Percentiles rank a stretch among this genome's conserved stretches.
Evolutionary conservation across 1,140 invertebrate species (phyloP).

Genomic region (Sitodiplosis mosellana): DNA sequence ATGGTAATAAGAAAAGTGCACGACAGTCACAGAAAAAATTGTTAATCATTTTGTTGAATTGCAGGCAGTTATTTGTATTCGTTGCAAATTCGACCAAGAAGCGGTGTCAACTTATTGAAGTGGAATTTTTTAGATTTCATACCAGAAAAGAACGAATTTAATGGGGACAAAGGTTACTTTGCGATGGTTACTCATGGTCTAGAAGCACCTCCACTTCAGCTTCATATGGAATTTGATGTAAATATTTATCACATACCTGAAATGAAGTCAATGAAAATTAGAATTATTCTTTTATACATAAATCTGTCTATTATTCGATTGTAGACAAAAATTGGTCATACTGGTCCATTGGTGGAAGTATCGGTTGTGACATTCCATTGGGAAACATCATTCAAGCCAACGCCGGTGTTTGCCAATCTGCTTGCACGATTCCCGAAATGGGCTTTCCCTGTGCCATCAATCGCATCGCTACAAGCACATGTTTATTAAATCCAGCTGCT

Average conservation of each 20-base stretch:
- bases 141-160: constrained; percentile 8
- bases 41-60: too few species aligned
- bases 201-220: constrained; percentile 9
- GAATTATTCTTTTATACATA: background rate
- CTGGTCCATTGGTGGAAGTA: constrained; percentile 12
- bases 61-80: constrained; percentile 15
- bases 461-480: constrained; percentile 15
- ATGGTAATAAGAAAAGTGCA: constrained; percentile 8
- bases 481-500: constrained; percentile 10
- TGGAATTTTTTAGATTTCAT: constrained; percentile 14
- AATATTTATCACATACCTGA: constrained; percentile 1
- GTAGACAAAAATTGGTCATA: background rate
- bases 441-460: constrained; percentile 15
- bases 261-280: too few species aligned
- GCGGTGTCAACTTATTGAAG: constrained; percentile 9
- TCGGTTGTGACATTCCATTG: constrained; percentile 13
- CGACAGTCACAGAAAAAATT: too few species aligned
- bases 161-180: constrained; percentile 13
- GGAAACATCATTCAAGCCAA: constrained; percentile 12
- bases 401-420: constrained; percentile 14
- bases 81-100: constrained; percentile 15
- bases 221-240: constrained; percentile 14
- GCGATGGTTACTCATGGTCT: constrained; percentile 13
- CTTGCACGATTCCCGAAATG: constrained; percentile 19
- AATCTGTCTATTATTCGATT: constrained; percentile 1